phyloP scores from a whole-genome alignment of 2,797 vertebrate genomes.

The Callimico goeldii region DNA sequence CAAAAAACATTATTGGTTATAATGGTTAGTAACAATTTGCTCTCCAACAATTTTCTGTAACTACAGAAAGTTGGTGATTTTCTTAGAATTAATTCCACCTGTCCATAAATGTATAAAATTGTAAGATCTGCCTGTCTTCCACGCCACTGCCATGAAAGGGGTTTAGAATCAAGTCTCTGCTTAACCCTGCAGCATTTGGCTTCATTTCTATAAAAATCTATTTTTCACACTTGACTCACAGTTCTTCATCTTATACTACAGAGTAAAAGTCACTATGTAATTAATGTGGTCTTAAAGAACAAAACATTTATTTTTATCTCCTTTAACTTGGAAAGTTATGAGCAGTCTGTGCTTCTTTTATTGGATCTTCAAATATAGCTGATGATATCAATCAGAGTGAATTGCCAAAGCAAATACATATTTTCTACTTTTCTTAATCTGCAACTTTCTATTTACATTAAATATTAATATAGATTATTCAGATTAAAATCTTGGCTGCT shows the following conservation, averaged over 20 bases:
- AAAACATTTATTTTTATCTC: slow-evolving; percentile 41
- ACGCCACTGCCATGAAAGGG: neutral
- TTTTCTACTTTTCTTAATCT: neutral
- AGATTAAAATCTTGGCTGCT: neutral
- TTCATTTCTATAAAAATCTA: slow-evolving; percentile 59
- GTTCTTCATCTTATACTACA: slow-evolving; percentile 49
- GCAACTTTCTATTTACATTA: neutral
- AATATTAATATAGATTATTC: slow-evolving; percentile 1
- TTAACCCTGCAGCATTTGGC: neutral
- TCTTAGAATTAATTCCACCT: slow-evolving; percentile 10
- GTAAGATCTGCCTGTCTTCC: neutral
- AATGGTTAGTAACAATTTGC: neutral
- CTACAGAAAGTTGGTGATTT: neutral
- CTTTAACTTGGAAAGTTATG: slow-evolving; percentile 18
- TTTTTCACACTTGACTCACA: slow-evolving; percentile 56
- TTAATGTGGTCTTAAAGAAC: slow-evolving; percentile 54
- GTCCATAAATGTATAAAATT: neutral
- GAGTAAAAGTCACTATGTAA: slow-evolving; percentile 7
- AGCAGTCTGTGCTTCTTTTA: slow-evolving; percentile 17
- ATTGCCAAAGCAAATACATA: neutral
- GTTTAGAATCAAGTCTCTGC: neutral
- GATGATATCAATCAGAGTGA: neutral
- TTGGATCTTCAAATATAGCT: slow-evolving; percentile 10
- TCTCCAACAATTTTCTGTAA: neutral
- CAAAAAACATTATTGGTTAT: neutral